These are phyloP conservation scores for Caranx ignobilis DNA, from an alignment of 2,113 vertebrate genomes.

Conservation along the genomic window DNA sequence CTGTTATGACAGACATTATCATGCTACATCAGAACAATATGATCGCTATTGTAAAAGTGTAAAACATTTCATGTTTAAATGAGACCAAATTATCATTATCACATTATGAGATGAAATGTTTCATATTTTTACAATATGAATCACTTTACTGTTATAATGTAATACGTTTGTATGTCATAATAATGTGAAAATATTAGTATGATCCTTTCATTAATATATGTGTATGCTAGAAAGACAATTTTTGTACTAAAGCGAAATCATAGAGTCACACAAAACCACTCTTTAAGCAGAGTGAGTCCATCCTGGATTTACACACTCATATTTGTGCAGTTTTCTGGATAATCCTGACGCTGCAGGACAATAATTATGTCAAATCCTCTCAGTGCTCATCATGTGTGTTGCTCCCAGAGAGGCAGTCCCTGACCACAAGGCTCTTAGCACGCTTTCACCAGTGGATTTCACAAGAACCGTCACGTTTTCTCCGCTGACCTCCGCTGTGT, in stretches of 20 bases:
- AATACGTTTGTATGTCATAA: too few species aligned
- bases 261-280: constrained; percentile 22
- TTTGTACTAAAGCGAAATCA: constrained; percentile 34
- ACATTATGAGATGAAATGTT: too few species aligned
- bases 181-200: constrained; percentile 24
- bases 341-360: constrained; percentile 39
- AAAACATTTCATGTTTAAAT: too few species aligned
- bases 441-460: constrained; percentile 21
- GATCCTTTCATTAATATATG: constrained; percentile 2
- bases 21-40: too few species aligned
- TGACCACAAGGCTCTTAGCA: constrained; percentile 15
- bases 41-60: too few species aligned
- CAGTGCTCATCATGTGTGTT: constrained; percentile 33
- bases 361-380: constrained; percentile 56
- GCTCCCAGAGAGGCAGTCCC: constrained; percentile 29
- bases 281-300: constrained; percentile 7
- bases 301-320: constrained; percentile 26
- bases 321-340: constrained; percentile 39
- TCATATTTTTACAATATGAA: too few species aligned
- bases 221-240: constrained; percentile 38
- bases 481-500: constrained; percentile 24
- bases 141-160: too few species aligned
- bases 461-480: constrained; percentile 38
- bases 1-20: too few species aligned
- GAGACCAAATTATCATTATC: too few species aligned